Evolutionary conservation across 2,113 vertebrate genomes (phyloP), one percentile per base, ranked within the genome.

Genomic region (Nannobrachium achirus): DNA sequence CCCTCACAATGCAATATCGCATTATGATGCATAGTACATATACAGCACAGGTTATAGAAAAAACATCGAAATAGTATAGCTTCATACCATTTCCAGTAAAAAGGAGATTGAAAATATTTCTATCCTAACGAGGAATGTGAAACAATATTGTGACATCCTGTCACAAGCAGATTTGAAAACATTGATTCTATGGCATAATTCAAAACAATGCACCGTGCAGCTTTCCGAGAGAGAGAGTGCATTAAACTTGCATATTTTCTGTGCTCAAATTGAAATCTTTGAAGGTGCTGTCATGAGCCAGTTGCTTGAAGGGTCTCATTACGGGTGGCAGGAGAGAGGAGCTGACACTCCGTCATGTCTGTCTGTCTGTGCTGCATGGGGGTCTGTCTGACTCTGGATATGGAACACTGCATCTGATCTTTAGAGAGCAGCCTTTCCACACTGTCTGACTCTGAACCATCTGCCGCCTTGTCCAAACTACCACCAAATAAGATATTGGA

Each of bases 341-440:
- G 80, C 64, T 67, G 67, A 57, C 69, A 62, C 58, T 46, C 50
- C 65, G 70, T 75, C 69, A 78, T 69, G 69, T 81, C 81, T 40
- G 25, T 40, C 50, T 78, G 67, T 81, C 75, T 63, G 74, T 69
- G 69, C 59, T 76, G 61, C 46, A 55, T 58, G 44, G 50, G 7
- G 55, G 69, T 79, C 78, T 79, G 78, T 69, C 66, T 60, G 62
- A 76, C 67, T 67, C 48, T 61, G 59, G 83, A 76, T 58, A 70
- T 71, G 80, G 69, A 78, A 76, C 64, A 52, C 73, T 73, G 86
- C 70, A 62, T 81, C 69, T 71, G 77, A 82, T 84, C 88, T 85
- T 80, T 50, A 0, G 80, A 75, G 83, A 86, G 63, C 59, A 52
- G 78, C 68, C 80, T 69, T 71, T 46, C 40, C 53, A 66, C 40